Percentiles rank a stretch among this genome's conserved stretches.
Evolutionary conservation across 2,888 invertebrate genomes (phyloP).

Genomic region (Hemithea aestivaria): DNA sequence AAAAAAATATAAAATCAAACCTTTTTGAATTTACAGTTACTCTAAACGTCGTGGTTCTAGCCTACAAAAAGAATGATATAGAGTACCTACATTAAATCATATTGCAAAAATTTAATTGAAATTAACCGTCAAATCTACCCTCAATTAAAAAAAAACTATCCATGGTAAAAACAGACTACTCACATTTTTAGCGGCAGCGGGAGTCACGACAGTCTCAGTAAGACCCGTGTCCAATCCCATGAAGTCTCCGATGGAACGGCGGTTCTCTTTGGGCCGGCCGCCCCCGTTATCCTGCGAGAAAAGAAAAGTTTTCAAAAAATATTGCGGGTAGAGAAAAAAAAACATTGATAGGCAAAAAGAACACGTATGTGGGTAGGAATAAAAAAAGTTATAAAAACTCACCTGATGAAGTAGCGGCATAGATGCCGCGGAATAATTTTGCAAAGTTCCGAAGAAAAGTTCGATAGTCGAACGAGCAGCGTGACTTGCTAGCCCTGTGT

Average conservation of each 20-base stretch:
- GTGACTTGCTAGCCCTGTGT: conserved; percentile 37
- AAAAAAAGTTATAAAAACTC: conserved; percentile 26
- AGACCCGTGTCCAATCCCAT: conserved; percentile 42
- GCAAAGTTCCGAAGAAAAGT: conserved; percentile 38
- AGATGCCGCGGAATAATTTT: conserved; percentile 48
- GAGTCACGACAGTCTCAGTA: conserved; percentile 37
- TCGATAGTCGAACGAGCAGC: conserved; percentile 37
- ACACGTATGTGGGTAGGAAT: not conserved
- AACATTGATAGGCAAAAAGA: not conserved
- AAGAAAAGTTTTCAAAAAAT: conserved; percentile 2
- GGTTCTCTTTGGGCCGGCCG: conserved; percentile 54
- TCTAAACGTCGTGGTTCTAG: no score
- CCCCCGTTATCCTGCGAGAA: conserved; percentile 49
- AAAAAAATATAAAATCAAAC: no score
- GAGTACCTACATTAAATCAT: no score
- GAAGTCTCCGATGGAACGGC: conserved; percentile 56
- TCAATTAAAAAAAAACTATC: not conserved
- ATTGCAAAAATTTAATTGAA: no score
- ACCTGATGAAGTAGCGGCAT: conserved; percentile 71
- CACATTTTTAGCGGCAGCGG: conserved; percentile 43
- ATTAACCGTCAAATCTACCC: not conserved
- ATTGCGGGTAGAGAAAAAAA: not conserved
- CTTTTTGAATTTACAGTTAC: no score
- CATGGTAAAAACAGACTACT: conserved; percentile 39
- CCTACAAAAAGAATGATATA: no score